Percentiles rank a stretch among this genome's conserved stretches.
Conservation (phyloP, 2,113 vertebrate species). For the Pyrgilauda ruficollis region DNA sequence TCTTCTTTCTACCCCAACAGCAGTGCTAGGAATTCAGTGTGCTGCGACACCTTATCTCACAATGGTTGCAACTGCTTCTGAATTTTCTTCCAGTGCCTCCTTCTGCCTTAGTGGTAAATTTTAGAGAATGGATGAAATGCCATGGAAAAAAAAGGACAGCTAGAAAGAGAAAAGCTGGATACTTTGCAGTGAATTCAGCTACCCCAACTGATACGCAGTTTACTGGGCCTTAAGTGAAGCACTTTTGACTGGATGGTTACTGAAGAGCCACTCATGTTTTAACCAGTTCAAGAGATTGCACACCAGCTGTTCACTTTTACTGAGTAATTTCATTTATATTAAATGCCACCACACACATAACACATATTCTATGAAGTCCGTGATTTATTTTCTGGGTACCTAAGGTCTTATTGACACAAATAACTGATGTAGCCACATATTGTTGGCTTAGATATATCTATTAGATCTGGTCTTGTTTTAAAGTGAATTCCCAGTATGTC, state of each 20-base stretch:
- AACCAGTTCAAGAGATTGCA: neutral
- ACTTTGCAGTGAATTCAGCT: neutral
- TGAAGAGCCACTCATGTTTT: neutral
- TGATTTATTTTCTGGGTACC: neutral
- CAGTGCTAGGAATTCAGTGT: neutral
- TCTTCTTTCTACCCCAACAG: neutral
- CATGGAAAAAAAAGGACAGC: neutral
- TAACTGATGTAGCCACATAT: neutral
- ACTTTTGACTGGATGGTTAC: neutral
- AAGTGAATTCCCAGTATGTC: neutral
- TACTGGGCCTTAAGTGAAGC: neutral
- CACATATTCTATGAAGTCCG: neutral
- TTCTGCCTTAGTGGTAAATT: neutral
- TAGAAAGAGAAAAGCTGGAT: neutral
- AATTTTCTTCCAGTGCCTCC: neutral
- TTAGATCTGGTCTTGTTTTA: neutral
- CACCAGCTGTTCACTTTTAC: neutral
- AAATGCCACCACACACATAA: neutral
- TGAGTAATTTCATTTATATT: neutral
- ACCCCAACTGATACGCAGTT: neutral
- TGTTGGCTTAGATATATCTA: neutral
- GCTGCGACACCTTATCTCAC: neutral
- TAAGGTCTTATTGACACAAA: neutral
- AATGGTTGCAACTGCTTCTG: neutral
- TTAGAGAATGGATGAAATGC: neutral